These are phyloP conservation scores for Sphaerophoria taeniata DNA, from an alignment of 2,888 invertebrate species.

Conservation along the genomic window DNA sequence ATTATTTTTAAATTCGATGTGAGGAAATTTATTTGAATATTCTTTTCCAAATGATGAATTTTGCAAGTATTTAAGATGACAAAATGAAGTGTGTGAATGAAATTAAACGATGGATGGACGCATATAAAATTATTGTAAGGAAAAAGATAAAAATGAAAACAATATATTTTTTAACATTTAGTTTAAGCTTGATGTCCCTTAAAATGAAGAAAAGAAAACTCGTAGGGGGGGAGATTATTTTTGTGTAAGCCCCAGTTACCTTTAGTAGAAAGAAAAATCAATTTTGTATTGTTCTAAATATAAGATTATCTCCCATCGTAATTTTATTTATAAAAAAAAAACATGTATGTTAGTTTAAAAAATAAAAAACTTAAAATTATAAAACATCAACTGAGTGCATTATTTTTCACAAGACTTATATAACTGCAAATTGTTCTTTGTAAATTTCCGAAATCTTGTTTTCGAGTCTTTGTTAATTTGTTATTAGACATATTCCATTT, in stretches of 20 bases:
- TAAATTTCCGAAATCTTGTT: conserved; percentile 37
- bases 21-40: conserved; percentile 1
- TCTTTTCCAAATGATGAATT: conserved; percentile 29
- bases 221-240: conserved; percentile 17
- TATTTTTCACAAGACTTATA: conserved; percentile 64
- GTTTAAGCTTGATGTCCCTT: conserved; percentile 51
- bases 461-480: conserved; percentile 35
- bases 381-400: conserved; percentile 59
- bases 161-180: conserved; percentile 65
- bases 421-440: conserved; percentile 37
- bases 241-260: conserved; percentile 60
- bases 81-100: conserved; percentile 47
- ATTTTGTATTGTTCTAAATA: conserved; percentile 73
- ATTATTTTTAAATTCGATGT: neutral
- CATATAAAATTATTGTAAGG: conserved; percentile 9
- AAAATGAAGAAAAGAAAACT: conserved; percentile 4
- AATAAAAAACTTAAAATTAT: neutral
- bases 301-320: conserved; percentile 69
- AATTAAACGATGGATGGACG: conserved; percentile 49
- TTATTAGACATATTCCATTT: conserved; percentile 28
- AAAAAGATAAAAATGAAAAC: neutral
- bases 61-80: conserved; percentile 4
- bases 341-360: conserved; percentile 45
- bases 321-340: conserved; percentile 53
- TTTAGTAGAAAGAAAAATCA: conserved; percentile 24